phyloP scores from a whole-genome alignment of 2,797 vertebrate species.

The Xyrichtys novacula region DNA sequence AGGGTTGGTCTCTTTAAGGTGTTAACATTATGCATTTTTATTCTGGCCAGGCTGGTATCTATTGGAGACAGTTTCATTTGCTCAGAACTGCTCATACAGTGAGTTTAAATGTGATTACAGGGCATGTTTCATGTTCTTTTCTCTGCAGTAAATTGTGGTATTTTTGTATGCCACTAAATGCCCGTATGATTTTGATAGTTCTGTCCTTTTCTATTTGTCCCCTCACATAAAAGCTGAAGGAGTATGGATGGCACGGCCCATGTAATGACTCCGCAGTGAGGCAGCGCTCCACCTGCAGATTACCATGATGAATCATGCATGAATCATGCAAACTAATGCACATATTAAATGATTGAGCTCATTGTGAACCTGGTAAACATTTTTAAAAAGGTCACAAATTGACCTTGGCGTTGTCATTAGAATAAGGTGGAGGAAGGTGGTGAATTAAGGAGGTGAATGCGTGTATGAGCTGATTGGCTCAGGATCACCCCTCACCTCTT shows the following conservation, averaged over 20 bases:
- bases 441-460: neutral
- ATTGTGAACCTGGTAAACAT: conserved; percentile 14
- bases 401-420: conserved; percentile 23
- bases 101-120: neutral
- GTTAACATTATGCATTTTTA: too few species aligned
- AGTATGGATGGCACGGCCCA: conserved; percentile 1
- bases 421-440: conserved; percentile 19
- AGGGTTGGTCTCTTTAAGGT: too few species aligned
- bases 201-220: neutral
- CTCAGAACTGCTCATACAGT: neutral
- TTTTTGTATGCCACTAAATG: neutral
- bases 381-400: neutral
- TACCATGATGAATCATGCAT: conserved; percentile 31
- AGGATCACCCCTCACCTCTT: conserved; percentile 28
- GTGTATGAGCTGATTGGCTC: conserved; percentile 19
- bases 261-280: conserved; percentile 2
- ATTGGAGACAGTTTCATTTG: neutral
- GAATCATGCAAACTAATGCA: conserved; percentile 42
- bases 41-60: too few species aligned
- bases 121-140: neutral
- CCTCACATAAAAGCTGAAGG: conserved; percentile 2
- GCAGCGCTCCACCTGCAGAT: neutral
- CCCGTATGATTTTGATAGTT: neutral
- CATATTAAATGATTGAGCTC: conserved; percentile 25
- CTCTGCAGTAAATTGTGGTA: neutral